Percentiles rank a stretch among this genome's conserved stretches.
Conservation (phyloP, 2,888 invertebrate genomes). For the Epirrita christyi region DNA sequence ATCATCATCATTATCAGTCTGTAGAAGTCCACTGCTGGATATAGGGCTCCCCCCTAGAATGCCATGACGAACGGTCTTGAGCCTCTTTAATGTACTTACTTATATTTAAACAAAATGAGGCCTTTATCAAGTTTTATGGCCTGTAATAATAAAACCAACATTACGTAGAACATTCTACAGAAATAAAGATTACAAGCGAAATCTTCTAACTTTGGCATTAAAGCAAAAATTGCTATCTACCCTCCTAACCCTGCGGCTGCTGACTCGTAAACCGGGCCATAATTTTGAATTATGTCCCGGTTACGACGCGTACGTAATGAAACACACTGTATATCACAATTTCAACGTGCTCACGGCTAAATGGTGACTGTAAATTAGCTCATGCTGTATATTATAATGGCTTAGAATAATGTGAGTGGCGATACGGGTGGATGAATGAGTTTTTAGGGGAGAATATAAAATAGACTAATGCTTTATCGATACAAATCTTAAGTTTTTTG, state of each 20-base stretch:
- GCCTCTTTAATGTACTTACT: not conserved
- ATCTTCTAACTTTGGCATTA: conserved; percentile 32
- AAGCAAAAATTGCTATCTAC: conserved; percentile 38
- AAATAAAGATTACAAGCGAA: conserved; percentile 33
- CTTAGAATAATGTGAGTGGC: conserved; percentile 51
- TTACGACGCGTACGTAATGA: conserved; percentile 73
- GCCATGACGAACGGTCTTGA: too few relatives aligned
- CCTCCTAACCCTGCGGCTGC: conserved; percentile 44
- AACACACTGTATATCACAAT: conserved; percentile 76
- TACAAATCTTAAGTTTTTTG: not conserved
- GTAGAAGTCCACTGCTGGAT: too few relatives aligned
- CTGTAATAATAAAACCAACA: conserved; percentile 40
- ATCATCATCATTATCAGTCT: too few relatives aligned
- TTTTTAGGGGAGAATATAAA: not conserved
- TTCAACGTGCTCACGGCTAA: conserved; percentile 63
- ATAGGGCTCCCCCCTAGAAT: too few relatives aligned
- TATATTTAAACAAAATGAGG: conserved; percentile 7
- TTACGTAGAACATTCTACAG: conserved; percentile 24
- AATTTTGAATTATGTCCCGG: conserved; percentile 73
- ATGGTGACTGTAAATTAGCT: conserved; percentile 68
- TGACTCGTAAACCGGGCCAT: conserved; percentile 67
- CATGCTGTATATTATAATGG: conserved; percentile 46
- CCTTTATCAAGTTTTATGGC: conserved; percentile 15
- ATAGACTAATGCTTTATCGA: not conserved
- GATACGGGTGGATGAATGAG: conserved; percentile 32